Base-by-base conservation (phyloP, 2,888 invertebrate species). In the Napeogenes sylphis region DNA sequence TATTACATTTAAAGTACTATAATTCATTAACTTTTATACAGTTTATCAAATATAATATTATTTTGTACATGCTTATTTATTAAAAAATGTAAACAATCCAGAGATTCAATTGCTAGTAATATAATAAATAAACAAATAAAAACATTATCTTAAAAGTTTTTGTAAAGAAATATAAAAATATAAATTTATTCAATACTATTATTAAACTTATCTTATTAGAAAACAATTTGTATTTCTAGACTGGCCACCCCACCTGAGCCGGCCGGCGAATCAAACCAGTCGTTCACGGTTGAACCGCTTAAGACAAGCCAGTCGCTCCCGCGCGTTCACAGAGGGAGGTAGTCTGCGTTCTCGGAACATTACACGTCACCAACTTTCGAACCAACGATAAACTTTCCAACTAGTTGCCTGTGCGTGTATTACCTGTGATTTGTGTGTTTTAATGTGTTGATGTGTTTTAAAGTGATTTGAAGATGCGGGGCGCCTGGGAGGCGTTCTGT, bases 401-500 rank as follows among this genome's bases (percentile, higher is more conserved):
- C 58, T 56, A 47, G 61, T 57, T 54, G 55, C 59, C 71, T 66
- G 69, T 76, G 71, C 71, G 76, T 73, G 8, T 42, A 42, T 42
- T 42, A 42, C 76, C 76, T 69, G 67, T 67, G 66, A 77, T 77
- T 75, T 75, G 78, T 75, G 81, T 81, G 80, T 80, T 79, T 75
- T 78, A 69, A 56, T 71, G 85, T 86, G 87, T 90, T 84, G 83
- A 88, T 88, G 89, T 87, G 88, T 80, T 81, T 79, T 79, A 79
- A 62, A 69, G 83, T 83, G 79, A 76, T 80, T 80, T 81, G 82
- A 81, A 79, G 76, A 90, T 90, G 90, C 83, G 84, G 85, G 80
- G 83, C 87, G 90, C 87, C 88, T 79, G 80, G 77, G 80, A 79
- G 85, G 88, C 87, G 85, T 87, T 83, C 84, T 87, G 87, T 80